Base-by-base conservation (phyloP, 2,888 invertebrate genomes). In the Eupithecia abbreviata region DNA sequence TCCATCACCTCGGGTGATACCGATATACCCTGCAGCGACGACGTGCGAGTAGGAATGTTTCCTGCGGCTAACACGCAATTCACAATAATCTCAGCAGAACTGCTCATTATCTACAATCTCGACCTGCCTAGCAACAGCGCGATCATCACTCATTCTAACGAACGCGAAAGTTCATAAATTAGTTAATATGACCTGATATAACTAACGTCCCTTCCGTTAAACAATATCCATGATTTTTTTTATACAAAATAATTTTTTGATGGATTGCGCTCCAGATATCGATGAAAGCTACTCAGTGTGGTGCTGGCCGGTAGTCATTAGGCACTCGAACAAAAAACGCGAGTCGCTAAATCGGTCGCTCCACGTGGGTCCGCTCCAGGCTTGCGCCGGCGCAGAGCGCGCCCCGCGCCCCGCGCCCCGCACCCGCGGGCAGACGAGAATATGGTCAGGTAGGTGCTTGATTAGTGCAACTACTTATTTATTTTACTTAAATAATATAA, bases 1-100 rank as follows among this genome's bases (percentile, higher is more conserved):
- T 68, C 68, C 75, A 62, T 75, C 75, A 72, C 68, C 72, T 68
- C 75, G 71, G 49, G 49, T 68, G 75, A 75, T 75, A 72, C n/a
- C 42, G 66, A 42, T 66, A 66, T 42, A 66, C 66, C 71, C 30
- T 72, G 75, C 71, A 41, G 18, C 49, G 18, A 58, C 18, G 55
- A 58, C 18, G 55, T 30, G 30, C 30, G 30, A 30, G 30, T n/a
- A 3, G 49, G 49, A 18, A 58, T 58, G 7, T 58, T 58, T 12
- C 13, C 49, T 49, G 49, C 13, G 3, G 3, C 4, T 49, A 49
- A 49, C 18, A 58, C 55, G 55, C 55, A 58, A 18, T 58, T 58
- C 3, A 51, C 9, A 18, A n/a, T 58, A 18, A 58, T 58, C 55
- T 58, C 9, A 6, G 7, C 55, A 55, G n/a, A 55, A 55, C 6